Base-by-base conservation (phyloP, 2,113 vertebrate genomes). In the Shinisaurus crocodilurus region DNA sequence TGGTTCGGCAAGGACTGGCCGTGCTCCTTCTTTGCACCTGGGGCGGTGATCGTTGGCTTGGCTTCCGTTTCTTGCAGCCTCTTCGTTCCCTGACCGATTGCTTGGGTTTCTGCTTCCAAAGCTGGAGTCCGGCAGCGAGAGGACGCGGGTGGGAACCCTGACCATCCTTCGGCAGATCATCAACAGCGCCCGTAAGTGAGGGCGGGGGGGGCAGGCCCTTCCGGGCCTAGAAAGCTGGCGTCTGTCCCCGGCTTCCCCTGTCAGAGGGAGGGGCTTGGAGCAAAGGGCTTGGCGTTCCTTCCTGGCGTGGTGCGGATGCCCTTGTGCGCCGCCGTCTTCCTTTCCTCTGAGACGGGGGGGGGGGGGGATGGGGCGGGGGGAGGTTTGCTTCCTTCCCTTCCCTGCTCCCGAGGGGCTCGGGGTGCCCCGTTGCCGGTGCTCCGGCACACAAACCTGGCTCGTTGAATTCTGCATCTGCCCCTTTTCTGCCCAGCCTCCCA, bases 71-170 rank as follows among this genome's bases (percentile, higher is more conserved):
- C 69, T 37, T 32, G 0, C 85, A 99, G 99, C 98, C 0, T 97
- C 97, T 89, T 96, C 96, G 0, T 98, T 98, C 63, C 98, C 98
- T 0, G 98, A 99, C 94, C 98, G 98, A 1, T 89, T 99, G 72
- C 96, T 99, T 34, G 95, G 97, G 90, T 99, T 98, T 94, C 98
- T 99, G 63, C 98, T 99, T 37, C 99, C 99, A 29, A 98, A 97
- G 94, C 94, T 99, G 95, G 98, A 99, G 93, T 97, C 97, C 93
- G 97, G 94, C 93, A 98, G 96, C 0, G 98, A 99, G 94, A 96
- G 98, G 89, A 97, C 92, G 67, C 97, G 99, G 0, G 96, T 98
- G 94, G 99, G 98, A 10, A 98, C 98, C 0, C 96, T 99, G 87
- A 97, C 98, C 83, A 97, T 99, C 40, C 95, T 99, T 75, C 96